These are phyloP conservation scores for Autographa pulchrina DNA, from an alignment of 2,888 invertebrate species.

Conservation along the genomic window DNA sequence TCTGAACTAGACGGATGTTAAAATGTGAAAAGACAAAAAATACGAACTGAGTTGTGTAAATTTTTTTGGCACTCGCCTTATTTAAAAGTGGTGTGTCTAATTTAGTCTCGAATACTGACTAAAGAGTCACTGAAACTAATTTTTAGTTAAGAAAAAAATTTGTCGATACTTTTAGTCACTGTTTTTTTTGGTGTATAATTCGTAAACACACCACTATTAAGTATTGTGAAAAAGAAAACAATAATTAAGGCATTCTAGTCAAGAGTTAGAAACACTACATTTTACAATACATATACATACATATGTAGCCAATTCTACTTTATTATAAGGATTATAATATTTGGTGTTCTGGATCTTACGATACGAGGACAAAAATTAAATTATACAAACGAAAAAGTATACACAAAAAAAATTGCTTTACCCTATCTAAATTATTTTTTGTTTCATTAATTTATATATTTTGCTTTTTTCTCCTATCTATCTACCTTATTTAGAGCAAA, in stretches of 20 bases:
- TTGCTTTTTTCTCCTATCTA: conserved; percentile 63
- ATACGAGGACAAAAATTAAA: conserved; percentile 58
- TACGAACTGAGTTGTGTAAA: conserved; percentile 51
- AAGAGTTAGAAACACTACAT: conserved; percentile 48
- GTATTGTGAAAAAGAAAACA: conserved; percentile 46
- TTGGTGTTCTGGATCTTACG: conserved; percentile 79
- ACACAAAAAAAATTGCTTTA: conserved; percentile 44
- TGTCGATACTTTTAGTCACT: not conserved
- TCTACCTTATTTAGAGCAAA: conserved; percentile 55
- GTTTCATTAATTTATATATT: conserved; percentile 58
- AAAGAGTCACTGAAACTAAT: too few relatives aligned
- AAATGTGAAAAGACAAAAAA: conserved; percentile 59
- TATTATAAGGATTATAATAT: conserved; percentile 62
- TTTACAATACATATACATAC: conserved; percentile 50
- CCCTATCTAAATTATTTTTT: conserved; percentile 59
- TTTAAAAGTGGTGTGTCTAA: conserved; percentile 46
- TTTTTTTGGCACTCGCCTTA: conserved; percentile 68
- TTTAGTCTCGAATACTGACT: not conserved
- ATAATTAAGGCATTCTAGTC: conserved; percentile 56
- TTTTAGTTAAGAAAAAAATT: too few relatives aligned
- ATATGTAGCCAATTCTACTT: conserved; percentile 61
- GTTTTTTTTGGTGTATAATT: not conserved
- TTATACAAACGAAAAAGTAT: conserved; percentile 16
- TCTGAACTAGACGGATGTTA: conserved; percentile 74
- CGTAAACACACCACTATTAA: conserved; percentile 50